Evolutionary conservation across 1,140 invertebrate genomes (phyloP), one percentile per base, ranked within the genome.

Genomic region (Lepidurus arcticus): DNA sequence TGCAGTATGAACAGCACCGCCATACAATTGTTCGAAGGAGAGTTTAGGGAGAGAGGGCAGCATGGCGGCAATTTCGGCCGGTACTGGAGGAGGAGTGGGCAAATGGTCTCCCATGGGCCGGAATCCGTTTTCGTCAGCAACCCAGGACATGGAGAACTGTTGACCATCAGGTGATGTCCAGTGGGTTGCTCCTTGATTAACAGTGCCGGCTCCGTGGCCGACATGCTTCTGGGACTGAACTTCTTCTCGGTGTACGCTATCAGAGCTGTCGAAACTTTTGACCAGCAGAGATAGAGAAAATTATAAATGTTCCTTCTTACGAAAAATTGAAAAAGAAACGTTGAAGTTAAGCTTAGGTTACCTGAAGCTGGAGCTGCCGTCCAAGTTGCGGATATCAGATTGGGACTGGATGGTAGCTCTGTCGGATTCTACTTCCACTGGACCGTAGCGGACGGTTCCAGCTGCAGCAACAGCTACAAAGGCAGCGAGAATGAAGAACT

Each of bases 191-290:
- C 82, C 87, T 85, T 83, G 87, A 73, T 73, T 44, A 73, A 44
- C 45, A 73, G 43, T 73, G 26, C 21, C 77, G 53, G 73, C 7
- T n/a, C 34, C 65, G 1, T 43, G 2, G 11, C 44, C 76, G n/a
- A 74, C 34, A 11, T 74, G 88, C 84, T 91, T 94, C 77, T 94
- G 85, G 86, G 89, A 94, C 78, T 93, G 93, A 80, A 90, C 88
- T 85, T 95, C 93, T 85, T 81, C 85, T 86, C 86, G 91, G 2
- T 91, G 85, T 80, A 94, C 94, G 83, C 92, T 91, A 85, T 95
- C 94, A 9, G 91, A 78, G n/a, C 76, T 53, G 34, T 44, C 43
- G 44, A 47, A 47, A 21, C 76, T 77, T 1, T 34, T 34, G 34
- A 34, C 24, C 24, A 34, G 4, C 34, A 34, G 34, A 34, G 34